These are phyloP conservation scores for Nasonia longicornis DNA, from an alignment of 1,140 invertebrate genomes.

Conservation along the genomic window DNA sequence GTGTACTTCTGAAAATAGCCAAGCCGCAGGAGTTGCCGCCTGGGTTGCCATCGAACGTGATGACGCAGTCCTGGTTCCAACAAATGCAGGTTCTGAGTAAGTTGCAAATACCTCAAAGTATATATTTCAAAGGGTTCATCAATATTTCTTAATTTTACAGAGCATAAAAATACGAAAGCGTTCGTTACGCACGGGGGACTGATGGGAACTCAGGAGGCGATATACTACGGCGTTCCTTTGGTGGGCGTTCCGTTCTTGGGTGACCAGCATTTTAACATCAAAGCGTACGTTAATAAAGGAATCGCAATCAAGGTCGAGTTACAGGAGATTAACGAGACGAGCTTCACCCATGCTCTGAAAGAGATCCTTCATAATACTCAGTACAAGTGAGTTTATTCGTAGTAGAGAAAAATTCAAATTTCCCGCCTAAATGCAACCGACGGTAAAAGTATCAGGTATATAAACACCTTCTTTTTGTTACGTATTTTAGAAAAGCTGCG, in stretches of 20 bases:
- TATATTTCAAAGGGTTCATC: no score
- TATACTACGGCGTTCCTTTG: constrained; percentile 70
- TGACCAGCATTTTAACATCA: constrained; percentile 70
- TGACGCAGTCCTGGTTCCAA: constrained; percentile 74
- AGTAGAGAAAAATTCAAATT: no score
- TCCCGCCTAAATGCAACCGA: no score
- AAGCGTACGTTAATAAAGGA: constrained; percentile 58
- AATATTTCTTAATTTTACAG: constrained; percentile 46
- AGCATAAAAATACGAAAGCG: constrained; percentile 68
- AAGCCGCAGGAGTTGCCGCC: constrained; percentile 55
- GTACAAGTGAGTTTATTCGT: constrained; percentile 34
- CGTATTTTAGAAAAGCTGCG: not conserved
- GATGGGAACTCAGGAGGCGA: constrained; percentile 69
- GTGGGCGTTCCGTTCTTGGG: constrained; percentile 71
- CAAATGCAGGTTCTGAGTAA: constrained; percentile 69
- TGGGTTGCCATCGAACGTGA: constrained; percentile 73
- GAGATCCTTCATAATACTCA: constrained; percentile 56
- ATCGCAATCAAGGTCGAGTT: constrained; percentile 57
- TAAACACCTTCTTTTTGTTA: no score
- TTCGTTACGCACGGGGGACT: constrained; percentile 74
- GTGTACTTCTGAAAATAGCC: constrained; percentile 56
- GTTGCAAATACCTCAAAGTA: not conserved
- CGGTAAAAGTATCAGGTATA: no score
- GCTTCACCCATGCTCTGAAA: constrained; percentile 51
- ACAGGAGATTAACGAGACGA: constrained; percentile 56